Conservation (phyloP, 2,797 vertebrate species). For the Xenopus petersii region DNA sequence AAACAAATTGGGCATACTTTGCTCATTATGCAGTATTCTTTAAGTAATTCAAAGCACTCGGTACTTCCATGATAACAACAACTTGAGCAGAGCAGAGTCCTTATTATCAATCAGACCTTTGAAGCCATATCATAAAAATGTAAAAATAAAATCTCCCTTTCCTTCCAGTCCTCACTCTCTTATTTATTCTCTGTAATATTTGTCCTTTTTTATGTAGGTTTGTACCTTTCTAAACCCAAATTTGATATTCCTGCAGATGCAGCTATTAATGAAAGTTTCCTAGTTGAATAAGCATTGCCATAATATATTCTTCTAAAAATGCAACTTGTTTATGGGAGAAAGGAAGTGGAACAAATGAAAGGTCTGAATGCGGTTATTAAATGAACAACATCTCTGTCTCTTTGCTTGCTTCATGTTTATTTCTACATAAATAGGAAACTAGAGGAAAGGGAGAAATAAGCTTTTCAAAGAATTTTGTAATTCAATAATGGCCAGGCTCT, state of each 20-base stretch:
- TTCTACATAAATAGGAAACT: no score
- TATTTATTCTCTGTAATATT: constrained; percentile 2
- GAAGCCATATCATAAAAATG: constrained; percentile 10
- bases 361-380: no score
- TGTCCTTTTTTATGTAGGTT: background rate
- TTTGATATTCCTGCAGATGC: background rate
- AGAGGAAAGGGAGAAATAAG: no score
- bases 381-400: no score
- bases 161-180: background rate
- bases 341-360: no score
- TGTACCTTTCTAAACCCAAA: background rate
- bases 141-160: constrained; percentile 12
- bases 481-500: no score
- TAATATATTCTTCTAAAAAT: no score
- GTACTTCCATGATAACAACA: background rate
- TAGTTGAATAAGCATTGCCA: background rate
- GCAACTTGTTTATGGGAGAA: no score
- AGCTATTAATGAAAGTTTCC: background rate
- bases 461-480: no score
- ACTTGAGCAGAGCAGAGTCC: constrained; percentile 1
- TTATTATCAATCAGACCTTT: constrained; percentile 10
- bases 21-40: background rate
- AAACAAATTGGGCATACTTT: background rate
- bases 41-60: background rate
- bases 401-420: no score